Percentiles rank a stretch among this genome's conserved stretches.
Conservation (phyloP, 2,797 vertebrate species). For the Pterois miles region DNA sequence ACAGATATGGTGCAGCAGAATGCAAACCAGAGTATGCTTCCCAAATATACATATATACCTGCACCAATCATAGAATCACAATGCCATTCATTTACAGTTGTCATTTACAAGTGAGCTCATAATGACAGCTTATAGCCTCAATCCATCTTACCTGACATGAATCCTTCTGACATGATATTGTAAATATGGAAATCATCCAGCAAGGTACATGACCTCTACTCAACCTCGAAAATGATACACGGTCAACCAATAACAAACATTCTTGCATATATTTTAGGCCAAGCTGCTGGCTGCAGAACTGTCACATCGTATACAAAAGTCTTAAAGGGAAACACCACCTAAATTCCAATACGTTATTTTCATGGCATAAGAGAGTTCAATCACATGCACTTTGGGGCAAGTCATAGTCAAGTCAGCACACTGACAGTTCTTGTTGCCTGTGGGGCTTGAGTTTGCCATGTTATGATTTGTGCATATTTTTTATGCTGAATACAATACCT, state of each 20-base stretch:
- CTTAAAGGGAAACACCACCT: too few relatives aligned
- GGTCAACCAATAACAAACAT: not conserved
- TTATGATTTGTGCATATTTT: too few relatives aligned
- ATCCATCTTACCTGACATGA: constrained; percentile 32
- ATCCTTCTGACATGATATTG: constrained; percentile 28
- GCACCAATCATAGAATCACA: not conserved
- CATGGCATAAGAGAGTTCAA: too few relatives aligned
- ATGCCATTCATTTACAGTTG: constrained; percentile 5
- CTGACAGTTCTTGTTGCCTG: too few relatives aligned
- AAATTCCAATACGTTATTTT: too few relatives aligned
- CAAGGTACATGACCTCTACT: constrained; percentile 33
- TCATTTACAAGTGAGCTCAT: constrained; percentile 24
- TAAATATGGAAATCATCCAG: constrained; percentile 57
- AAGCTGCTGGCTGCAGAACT: not conserved
- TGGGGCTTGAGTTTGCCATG: too few relatives aligned
- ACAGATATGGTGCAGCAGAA: constrained; percentile 17
- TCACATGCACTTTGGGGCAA: too few relatives aligned
- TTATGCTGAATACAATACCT: too few relatives aligned
- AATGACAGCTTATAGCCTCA: constrained; percentile 8
- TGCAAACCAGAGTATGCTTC: not conserved
- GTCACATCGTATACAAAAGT: not conserved
- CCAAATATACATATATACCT: not conserved
- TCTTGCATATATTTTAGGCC: not conserved
- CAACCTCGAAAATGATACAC: constrained; percentile 15
- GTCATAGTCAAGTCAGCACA: too few relatives aligned